Conservation (phyloP, 2,888 invertebrate genomes). For the Meteorus cinctellus region DNA sequence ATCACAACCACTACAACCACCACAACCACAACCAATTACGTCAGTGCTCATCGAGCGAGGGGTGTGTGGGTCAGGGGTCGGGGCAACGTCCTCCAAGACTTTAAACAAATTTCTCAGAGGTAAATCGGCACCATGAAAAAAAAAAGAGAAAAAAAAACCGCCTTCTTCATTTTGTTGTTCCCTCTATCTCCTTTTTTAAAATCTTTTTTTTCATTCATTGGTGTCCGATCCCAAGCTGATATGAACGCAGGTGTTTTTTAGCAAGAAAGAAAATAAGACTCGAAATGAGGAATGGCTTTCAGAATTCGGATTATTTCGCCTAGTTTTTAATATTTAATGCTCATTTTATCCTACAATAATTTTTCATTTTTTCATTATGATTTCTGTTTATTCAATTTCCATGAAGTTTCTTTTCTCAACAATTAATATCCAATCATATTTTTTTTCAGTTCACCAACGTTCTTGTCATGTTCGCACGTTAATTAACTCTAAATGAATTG, state of each 20-base stretch:
- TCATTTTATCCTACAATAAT: not conserved
- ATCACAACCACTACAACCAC: conserved; percentile 46
- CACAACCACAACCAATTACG: conserved; percentile 47
- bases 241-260: conserved; percentile 7
- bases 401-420: not conserved
- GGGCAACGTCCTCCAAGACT: conserved; percentile 69
- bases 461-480: not conserved
- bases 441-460: conserved; percentile 2
- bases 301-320: conserved; percentile 26
- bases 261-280: conserved; percentile 18
- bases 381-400: not conserved
- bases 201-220: conserved; percentile 24
- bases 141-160: conserved; percentile 60
- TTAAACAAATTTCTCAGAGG: conserved; percentile 71
- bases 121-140: conserved; percentile 59
- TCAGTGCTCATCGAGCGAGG: conserved; percentile 57
- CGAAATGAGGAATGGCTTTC: conserved; percentile 50
- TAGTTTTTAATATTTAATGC: not conserved
- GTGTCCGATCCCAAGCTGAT: conserved; percentile 41
- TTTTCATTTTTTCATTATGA: not conserved
- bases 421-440: not conserved
- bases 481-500: not conserved
- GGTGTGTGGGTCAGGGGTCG: conserved; percentile 61
- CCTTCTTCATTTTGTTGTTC: not conserved
- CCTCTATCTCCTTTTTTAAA: conserved; percentile 40